These are phyloP conservation scores for Drosophila nigricruria DNA, from an alignment of 2,888 invertebrate genomes.

Conservation along the genomic window DNA sequence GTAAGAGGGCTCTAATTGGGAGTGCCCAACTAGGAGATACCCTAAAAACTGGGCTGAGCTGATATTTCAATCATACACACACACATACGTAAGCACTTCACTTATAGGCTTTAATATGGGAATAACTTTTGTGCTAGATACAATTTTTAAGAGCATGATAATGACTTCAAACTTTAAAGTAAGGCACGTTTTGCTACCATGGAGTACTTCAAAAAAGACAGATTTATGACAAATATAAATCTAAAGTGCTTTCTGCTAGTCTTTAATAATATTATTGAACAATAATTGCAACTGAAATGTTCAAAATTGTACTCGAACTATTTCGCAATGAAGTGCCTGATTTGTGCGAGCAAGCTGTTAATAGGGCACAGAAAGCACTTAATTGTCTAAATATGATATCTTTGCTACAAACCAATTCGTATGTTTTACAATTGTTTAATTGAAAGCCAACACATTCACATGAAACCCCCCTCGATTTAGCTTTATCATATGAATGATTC, in stretches of 20 bases:
- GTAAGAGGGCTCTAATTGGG: too few relatives aligned
- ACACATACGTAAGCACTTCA: too few relatives aligned
- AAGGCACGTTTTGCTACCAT: too few relatives aligned
- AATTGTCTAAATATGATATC: neutral
- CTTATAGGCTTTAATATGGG: too few relatives aligned
- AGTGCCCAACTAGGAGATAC: neutral
- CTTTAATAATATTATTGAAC: neutral
- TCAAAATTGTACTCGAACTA: neutral
- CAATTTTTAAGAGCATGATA: too few relatives aligned
- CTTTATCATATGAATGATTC: constrained; percentile 14
- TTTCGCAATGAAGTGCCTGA: neutral
- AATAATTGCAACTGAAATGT: neutral
- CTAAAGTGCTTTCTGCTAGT: neutral
- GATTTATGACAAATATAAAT: too few relatives aligned
- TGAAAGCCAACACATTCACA: neutral
- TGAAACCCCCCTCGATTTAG: neutral
- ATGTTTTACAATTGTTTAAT: constrained; percentile 5
- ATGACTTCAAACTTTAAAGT: too few relatives aligned
- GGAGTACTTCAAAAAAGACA: too few relatives aligned
- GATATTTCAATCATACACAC: neutral
- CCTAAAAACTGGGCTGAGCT: neutral
- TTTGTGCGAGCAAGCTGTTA: neutral
- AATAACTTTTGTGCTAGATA: too few relatives aligned
- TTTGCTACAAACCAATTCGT: neutral
- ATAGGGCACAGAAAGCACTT: neutral